Conservation (phyloP, 2,888 invertebrate genomes). For the Toxonevra muliebris region DNA sequence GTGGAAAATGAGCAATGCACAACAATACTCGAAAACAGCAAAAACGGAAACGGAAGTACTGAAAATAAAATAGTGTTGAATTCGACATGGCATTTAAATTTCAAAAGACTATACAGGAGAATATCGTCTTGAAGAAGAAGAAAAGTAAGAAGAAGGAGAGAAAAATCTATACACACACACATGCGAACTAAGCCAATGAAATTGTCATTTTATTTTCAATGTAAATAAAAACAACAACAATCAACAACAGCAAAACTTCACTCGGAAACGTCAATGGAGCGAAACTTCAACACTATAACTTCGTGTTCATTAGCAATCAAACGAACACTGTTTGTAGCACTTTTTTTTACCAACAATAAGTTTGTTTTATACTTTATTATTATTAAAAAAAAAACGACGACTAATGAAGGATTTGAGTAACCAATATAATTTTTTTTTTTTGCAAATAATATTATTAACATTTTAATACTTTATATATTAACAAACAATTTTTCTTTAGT, state of each 20-base stretch:
- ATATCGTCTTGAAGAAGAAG: slow-evolving; percentile 2
- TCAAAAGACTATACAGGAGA: slow-evolving; percentile 5
- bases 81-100: background rate
- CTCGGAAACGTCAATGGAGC: background rate
- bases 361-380: slow-evolving; percentile 37
- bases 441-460: slow-evolving; percentile 36
- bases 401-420: slow-evolving; percentile 64
- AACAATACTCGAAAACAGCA: slow-evolving; percentile 47
- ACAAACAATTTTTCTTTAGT: slow-evolving; percentile 41
- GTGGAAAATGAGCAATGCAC: slow-evolving; percentile 47
- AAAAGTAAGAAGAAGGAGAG: background rate
- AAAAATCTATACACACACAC: background rate
- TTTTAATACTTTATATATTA: slow-evolving; percentile 34
- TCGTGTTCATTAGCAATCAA: background rate
- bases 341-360: slow-evolving; percentile 36
- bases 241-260: slow-evolving; percentile 2
- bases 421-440: slow-evolving; percentile 40
- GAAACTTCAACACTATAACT: background rate
- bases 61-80: background rate
- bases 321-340: background rate
- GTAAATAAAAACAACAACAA: background rate
- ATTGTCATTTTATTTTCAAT: background rate
- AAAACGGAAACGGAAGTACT: background rate
- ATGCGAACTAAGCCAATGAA: background rate
- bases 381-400: slow-evolving; percentile 46